These are phyloP conservation scores for Gallinago undulata DNA, from an alignment of 2,113 vertebrate species.

Conservation along the genomic window DNA sequence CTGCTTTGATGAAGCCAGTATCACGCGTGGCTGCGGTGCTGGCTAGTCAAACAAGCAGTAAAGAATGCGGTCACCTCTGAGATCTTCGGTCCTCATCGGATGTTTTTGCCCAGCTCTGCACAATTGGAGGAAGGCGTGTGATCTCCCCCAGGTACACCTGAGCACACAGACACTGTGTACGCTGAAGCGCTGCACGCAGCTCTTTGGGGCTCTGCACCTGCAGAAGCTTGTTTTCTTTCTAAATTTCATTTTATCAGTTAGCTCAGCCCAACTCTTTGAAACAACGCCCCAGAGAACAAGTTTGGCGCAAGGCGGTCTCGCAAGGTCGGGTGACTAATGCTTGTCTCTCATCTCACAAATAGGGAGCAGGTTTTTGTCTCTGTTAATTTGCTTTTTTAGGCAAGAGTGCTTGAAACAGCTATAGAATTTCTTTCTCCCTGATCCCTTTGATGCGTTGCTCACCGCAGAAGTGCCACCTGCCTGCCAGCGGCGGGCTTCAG, in stretches of 20 bases:
- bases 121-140: conserved; percentile 29
- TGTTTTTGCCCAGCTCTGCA: conserved; percentile 10
- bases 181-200: neutral
- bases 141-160: conserved; percentile 39
- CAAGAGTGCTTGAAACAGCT: neutral
- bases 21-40: neutral
- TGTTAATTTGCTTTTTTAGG: neutral
- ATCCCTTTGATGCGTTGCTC: neutral
- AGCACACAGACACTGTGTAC: neutral
- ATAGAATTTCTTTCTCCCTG: neutral
- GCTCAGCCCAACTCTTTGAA: neutral
- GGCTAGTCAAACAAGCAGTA: neutral
- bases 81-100: neutral
- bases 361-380: neutral
- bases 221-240: conserved; percentile 11
- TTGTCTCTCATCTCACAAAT: neutral
- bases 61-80: neutral
- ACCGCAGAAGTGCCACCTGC: neutral
- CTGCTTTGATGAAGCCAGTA: neutral
- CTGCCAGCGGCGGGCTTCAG: neutral
- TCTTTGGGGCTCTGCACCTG: neutral
- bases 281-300: neutral
- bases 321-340: neutral
- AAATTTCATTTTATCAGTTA: neutral
- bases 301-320: neutral